These are phyloP conservation scores for Ceyx cyanopectus DNA, from an alignment of 2,113 vertebrate species.

Conservation along the genomic window DNA sequence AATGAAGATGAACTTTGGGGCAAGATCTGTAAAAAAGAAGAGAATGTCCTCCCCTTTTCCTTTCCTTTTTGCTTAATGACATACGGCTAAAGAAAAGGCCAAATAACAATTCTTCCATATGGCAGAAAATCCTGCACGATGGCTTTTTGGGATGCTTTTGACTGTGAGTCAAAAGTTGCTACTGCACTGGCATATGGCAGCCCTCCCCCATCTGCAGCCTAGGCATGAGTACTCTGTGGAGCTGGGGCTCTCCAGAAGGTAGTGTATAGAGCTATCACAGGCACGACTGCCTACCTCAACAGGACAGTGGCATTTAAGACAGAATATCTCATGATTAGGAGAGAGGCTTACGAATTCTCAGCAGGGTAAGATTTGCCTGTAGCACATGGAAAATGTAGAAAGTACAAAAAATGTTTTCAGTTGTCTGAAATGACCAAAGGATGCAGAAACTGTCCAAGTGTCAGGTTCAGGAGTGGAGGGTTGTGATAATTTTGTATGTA, in stretches of 20 bases:
- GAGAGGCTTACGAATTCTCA: not conserved
- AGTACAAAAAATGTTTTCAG: not conserved
- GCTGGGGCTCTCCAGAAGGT: not conserved
- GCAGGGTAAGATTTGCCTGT: not conserved
- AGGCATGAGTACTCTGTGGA: not conserved
- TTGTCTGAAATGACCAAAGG: not conserved
- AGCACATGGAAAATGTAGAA: not conserved
- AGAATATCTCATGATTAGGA: not conserved
- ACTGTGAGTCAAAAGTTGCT: not conserved
- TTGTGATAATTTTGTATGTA: not conserved
- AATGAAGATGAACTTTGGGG: not conserved
- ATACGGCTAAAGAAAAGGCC: constrained; percentile 24
- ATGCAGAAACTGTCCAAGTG: not conserved
- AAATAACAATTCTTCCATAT: constrained; percentile 6
- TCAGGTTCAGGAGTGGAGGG: not conserved
- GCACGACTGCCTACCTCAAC: not conserved
- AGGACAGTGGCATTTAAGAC: not conserved
- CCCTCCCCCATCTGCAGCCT: not conserved
- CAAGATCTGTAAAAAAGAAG: not conserved
- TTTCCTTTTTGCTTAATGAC: constrained; percentile 16
- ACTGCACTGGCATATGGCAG: not conserved
- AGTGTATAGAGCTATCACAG: not conserved
- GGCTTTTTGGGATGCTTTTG: not conserved
- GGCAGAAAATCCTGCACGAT: constrained; percentile 7
- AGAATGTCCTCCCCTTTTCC: not conserved